Conservation (phyloP, 2,888 invertebrate genomes). For the Dynastes maya region DNA sequence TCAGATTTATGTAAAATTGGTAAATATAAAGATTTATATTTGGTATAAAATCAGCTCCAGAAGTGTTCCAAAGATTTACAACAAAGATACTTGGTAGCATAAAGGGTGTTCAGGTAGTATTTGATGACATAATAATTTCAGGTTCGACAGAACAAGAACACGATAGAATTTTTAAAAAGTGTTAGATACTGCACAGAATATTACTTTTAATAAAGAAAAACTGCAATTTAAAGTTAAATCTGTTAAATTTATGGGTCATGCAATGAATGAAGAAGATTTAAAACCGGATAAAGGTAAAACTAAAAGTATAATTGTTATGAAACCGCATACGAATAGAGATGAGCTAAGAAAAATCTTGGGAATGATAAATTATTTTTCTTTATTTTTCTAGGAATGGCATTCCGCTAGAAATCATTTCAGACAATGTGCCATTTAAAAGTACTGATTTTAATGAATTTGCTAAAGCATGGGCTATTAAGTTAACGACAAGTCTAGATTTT, state of each 20-base stretch:
- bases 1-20: conserved; percentile 60
- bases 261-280: neutral
- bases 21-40: conserved; percentile 55
- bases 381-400: no score
- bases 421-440: no score
- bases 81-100: conserved; percentile 61
- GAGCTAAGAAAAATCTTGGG: no score
- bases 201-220: neutral
- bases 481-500: no score
- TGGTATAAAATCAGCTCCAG: conserved; percentile 56
- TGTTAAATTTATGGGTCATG: neutral
- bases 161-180: conserved; percentile 52
- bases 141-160: conserved; percentile 55
- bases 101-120: conserved; percentile 60
- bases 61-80: conserved; percentile 62
- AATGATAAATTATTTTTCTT: no score
- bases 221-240: neutral
- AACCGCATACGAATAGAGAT: no score
- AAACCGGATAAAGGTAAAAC: neutral
- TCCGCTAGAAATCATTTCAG: no score
- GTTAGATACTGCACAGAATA: neutral
- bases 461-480: no score
- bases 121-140: conserved; percentile 55
- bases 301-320: no score
- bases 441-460: no score